Percentiles rank a stretch among this genome's conserved stretches.
phyloP scores from a whole-genome alignment of 2,888 invertebrate species.

The Melieria crassipennis region DNA sequence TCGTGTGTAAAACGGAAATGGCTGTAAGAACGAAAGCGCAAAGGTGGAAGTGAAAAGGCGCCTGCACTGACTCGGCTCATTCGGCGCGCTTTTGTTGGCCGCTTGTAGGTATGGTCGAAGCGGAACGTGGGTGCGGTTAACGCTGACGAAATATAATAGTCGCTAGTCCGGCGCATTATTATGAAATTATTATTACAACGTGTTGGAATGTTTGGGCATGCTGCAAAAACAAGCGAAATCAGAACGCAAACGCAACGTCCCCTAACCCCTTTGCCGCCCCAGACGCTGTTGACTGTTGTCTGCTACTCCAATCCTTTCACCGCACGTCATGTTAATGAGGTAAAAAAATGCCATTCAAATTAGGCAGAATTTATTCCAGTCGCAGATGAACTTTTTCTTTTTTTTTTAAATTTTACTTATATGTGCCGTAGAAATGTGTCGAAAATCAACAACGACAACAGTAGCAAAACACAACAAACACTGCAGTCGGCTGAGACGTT shows the following conservation, averaged over 20 bases:
- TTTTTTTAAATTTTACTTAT: neutral
- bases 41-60: neutral
- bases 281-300: too few relatives aligned
- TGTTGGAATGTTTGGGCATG: neutral
- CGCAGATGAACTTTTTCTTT: neutral
- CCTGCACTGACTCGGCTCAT: neutral
- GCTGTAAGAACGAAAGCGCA: neutral
- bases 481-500: constrained; percentile 12
- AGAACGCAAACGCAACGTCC: neutral
- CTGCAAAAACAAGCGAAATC: neutral
- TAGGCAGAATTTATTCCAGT: constrained; percentile 14
- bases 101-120: neutral
- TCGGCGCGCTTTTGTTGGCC: neutral
- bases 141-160: neutral
- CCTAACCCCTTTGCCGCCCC: neutral
- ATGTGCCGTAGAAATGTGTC: neutral
- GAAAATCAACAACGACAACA: too few relatives aligned
- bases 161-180: neutral
- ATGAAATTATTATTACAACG: neutral
- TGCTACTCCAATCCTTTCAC: neutral
- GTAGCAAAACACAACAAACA: constrained; percentile 6
- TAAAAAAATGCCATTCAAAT: constrained; percentile 13
- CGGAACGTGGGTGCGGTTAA: neutral
- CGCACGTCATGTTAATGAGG: neutral
- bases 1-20: neutral